Evolutionary conservation across 2,797 vertebrate genomes (phyloP).

Genomic region (Morelia viridis): DNA sequence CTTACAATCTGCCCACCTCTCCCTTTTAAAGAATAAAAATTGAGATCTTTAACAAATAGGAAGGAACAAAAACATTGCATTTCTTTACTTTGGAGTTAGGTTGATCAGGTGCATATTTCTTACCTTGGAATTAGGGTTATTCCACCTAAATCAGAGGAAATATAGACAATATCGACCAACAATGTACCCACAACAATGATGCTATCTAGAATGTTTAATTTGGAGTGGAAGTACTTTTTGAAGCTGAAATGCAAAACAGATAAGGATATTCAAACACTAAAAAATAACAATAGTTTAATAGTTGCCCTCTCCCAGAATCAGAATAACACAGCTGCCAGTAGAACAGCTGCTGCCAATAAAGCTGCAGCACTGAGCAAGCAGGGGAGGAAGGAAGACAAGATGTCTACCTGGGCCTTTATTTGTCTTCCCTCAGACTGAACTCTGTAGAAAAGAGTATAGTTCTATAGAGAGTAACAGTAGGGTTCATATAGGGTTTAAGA

Average conservation of each 20-base stretch:
- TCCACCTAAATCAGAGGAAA: slow-evolving; percentile 75
- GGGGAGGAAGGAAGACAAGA: neutral
- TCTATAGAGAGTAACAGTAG: neutral
- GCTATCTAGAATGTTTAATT: slow-evolving; percentile 85
- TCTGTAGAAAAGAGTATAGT: neutral
- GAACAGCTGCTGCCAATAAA: neutral
- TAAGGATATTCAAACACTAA: neutral
- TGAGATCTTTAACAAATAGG: neutral
- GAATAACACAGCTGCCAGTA: neutral
- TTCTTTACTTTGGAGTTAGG: slow-evolving; percentile 84
- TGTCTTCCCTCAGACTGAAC: neutral
- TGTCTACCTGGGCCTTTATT: neutral
- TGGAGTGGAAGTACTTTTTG: slow-evolving; percentile 83
- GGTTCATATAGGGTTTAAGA: neutral
- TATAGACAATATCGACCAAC: slow-evolving; percentile 81
- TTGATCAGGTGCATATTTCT: neutral
- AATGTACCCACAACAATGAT: slow-evolving; percentile 82
- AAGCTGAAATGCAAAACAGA: slow-evolving; percentile 75
- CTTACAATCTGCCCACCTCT: neutral
- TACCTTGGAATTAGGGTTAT: slow-evolving; percentile 84
- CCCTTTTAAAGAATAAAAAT: neutral
- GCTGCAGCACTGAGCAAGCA: neutral
- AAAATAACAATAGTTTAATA: neutral
- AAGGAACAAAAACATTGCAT: neutral
- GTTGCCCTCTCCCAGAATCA: neutral